A percentile compares a stretch with the other conserved stretches of the same genome.
Evolutionary conservation across 1,140 invertebrate species (phyloP).

Genomic region (Propsilocerus akamusi): DNA sequence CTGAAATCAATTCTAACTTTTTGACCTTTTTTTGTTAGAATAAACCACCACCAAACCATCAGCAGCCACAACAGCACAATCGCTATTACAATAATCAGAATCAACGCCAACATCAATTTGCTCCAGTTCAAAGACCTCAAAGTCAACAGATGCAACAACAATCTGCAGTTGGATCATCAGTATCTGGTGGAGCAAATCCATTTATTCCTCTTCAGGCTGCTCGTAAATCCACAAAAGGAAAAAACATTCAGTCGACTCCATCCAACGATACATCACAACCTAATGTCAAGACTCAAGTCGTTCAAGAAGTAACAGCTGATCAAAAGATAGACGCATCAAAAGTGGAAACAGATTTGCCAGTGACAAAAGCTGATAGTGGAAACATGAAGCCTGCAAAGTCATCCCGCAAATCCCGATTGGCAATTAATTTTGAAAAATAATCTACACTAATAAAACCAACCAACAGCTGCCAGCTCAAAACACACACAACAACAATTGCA

Average conservation of each 20-base stretch:
- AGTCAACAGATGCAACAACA: too few relatives aligned
- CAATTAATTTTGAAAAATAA: not conserved
- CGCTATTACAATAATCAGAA: not conserved
- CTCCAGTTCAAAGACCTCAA: too few relatives aligned
- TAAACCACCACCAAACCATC: not conserved
- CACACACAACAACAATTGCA: too few relatives aligned
- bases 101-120: not conserved
- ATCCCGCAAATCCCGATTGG: not conserved
- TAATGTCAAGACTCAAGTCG: not conserved
- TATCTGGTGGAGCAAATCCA: not conserved
- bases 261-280: not conserved
- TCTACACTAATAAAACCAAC: too few relatives aligned
- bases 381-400: not conserved
- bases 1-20: too few relatives aligned
- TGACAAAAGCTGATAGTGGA: not conserved
- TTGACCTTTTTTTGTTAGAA: too few relatives aligned
- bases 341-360: too few relatives aligned
- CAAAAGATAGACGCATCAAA: not conserved
- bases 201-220: not conserved
- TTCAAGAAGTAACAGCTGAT: not conserved
- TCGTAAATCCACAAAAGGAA: not conserved
- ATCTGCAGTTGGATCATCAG: too few relatives aligned
- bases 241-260: not conserved
- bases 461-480: too few relatives aligned
- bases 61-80: not conserved